Evolutionary conservation across 2,888 invertebrate genomes (phyloP), one percentile per base, ranked within the genome.

Genomic region (Cylloceria caligata): DNA sequence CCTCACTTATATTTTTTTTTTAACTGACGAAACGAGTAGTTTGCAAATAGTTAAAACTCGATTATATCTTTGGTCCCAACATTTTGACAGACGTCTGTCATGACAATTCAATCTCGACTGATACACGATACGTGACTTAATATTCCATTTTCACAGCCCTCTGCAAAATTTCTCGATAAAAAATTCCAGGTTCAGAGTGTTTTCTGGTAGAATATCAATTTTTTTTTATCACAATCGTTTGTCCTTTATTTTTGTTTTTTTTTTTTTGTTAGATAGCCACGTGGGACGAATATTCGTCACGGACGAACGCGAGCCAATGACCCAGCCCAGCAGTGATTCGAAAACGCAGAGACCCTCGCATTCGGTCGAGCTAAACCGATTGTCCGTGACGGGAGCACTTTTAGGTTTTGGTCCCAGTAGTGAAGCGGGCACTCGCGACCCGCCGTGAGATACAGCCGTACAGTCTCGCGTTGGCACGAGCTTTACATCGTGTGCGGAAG

Each of bases 401-500:
- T 81, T 64, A 68, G 77, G 73, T 60, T 68, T 67, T 34, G 62
- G 76, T 68, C 60, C 72, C 49, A 6, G 49, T n/a, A 49, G 49
- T 49, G 5, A 39, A 24, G 39, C 39, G 39, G 27, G 16, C 52
- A 64, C 49, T 74, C 49, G 27, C 52, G 27, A 39, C 19, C 42
- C 57, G n/a, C 24, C 69, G 57, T 57, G 24, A 42, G 27, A 42
- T 71, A 24, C 21, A 1, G 71, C 36, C 39, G 39, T 52, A 27
- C 16, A 75, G 65, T 86, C 86, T 87, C 86, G 84, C 87, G 84
- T 84, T 83, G 80, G 75, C 85, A 87, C 85, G 81, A 57, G 71
- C 13, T 71, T 55, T 57, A 57, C 42, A 57, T 57, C 71, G 57
- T 52, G 7, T 13, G 21, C 39, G 21, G n/a, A 3, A 13, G 7